These are phyloP conservation scores for Chrysopa pallens DNA, from an alignment of 1,140 invertebrate species.

Conservation along the genomic window DNA sequence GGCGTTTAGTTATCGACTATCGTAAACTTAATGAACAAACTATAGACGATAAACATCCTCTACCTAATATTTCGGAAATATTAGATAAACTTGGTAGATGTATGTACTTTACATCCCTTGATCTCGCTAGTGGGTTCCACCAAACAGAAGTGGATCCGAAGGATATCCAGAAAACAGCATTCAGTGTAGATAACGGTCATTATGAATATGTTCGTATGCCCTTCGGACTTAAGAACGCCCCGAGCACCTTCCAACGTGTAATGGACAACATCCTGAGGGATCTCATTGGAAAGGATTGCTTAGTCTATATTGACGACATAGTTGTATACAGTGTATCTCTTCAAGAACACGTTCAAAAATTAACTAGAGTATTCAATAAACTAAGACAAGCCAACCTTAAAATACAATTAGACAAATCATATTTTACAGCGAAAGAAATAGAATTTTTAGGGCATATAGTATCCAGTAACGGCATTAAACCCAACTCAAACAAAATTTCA, in stretches of 20 bases:
- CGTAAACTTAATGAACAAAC: slow-evolving; percentile 22
- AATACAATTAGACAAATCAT: slow-evolving; percentile 10
- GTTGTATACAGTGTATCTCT: slow-evolving; percentile 9
- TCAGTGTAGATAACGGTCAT: slow-evolving; percentile 18
- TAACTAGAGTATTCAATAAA: slow-evolving; percentile 8
- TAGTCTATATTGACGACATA: slow-evolving; percentile 20
- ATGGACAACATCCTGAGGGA: slow-evolving; percentile 19
- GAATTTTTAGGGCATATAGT: slow-evolving; percentile 5
- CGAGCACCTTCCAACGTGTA: slow-evolving; percentile 24
- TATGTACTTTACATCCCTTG: slow-evolving; percentile 27
- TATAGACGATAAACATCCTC: slow-evolving; percentile 27
- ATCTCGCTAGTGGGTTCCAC: slow-evolving; percentile 26
- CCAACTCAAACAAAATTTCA: slow-evolving; percentile 4
- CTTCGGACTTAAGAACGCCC: slow-evolving; percentile 23
- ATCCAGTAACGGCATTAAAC: slow-evolving; percentile 3
- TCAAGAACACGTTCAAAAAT: slow-evolving; percentile 8
- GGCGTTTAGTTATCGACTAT: slow-evolving; percentile 22
- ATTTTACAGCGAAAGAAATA: slow-evolving; percentile 8
- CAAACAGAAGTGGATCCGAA: slow-evolving; percentile 23
- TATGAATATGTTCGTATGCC: slow-evolving; percentile 23
- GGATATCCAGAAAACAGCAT: slow-evolving; percentile 26
- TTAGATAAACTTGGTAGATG: slow-evolving; percentile 24
- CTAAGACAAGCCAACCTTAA: no score
- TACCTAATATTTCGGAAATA: slow-evolving; percentile 29
- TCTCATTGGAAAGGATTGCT: slow-evolving; percentile 10